Conservation (phyloP, 2,797 vertebrate species). For the Liasis olivaceus region DNA sequence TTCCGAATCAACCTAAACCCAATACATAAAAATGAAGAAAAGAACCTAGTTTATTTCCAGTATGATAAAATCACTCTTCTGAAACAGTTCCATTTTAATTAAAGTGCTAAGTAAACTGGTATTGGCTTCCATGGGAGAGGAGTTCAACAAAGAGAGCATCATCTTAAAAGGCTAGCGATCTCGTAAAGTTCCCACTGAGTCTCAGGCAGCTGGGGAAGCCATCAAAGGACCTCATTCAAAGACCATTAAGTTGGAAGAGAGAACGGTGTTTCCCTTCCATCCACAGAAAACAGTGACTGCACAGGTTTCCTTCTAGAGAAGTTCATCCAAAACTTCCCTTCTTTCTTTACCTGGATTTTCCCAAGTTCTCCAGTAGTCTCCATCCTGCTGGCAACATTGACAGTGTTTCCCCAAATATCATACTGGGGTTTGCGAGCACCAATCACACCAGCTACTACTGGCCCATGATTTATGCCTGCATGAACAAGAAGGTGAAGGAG, state of each 20-base stretch:
- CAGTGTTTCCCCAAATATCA: slow-evolving; percentile 98
- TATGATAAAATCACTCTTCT: no score
- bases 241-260: not conserved
- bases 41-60: no score
- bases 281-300: not conserved
- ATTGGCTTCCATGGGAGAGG: no score
- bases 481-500: not conserved
- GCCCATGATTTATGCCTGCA: slow-evolving; percentile 96
- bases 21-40: no score
- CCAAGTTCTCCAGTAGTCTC: slow-evolving; percentile 95
- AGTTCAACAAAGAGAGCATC: not conserved
- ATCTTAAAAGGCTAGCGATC: not conserved
- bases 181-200: not conserved
- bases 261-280: not conserved
- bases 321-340: accelerated
- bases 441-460: slow-evolving; percentile 96
- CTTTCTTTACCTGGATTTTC: slow-evolving; percentile 89
- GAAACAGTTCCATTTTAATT: not conserved
- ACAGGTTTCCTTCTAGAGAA: not conserved
- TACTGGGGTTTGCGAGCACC: slow-evolving; percentile 98
- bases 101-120: not conserved
- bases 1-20: not conserved
- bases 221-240: not conserved
- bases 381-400: slow-evolving; percentile 97
- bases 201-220: not conserved